Conservation (phyloP, 1,140 invertebrate species). For the Diprion similis region DNA sequence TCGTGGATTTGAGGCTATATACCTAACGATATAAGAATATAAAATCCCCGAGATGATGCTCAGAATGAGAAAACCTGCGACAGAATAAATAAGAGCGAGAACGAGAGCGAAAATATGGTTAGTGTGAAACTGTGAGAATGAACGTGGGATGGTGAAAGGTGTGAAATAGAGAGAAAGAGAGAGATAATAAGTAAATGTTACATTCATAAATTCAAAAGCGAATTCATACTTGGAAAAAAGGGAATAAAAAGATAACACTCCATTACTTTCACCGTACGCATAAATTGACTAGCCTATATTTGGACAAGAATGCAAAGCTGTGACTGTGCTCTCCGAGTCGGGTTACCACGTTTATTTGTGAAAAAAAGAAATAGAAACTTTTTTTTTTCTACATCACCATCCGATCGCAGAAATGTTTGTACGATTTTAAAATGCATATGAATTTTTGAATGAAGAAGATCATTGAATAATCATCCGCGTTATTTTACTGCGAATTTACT, state of each 20-base stretch:
- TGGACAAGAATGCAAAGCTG: neutral
- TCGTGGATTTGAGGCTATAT: constrained; percentile 46
- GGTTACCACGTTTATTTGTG: neutral
- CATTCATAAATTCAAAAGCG: constrained; percentile 9
- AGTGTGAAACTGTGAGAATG: constrained; percentile 28
- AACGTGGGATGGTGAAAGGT: constrained; percentile 2
- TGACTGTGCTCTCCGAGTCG: neutral
- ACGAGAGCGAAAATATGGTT: constrained; percentile 16
- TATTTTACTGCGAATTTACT: no score
- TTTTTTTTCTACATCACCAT: no score
- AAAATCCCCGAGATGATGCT: constrained; percentile 58
- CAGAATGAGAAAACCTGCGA: neutral
- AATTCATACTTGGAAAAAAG: neutral
- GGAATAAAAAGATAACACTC: neutral
- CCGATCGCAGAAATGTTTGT: no score
- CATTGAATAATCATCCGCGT: no score
- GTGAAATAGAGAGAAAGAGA: constrained; percentile 14
- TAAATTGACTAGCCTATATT: constrained; percentile 12
- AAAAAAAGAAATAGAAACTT: no score
- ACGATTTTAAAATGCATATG: no score
- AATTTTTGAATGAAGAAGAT: no score
- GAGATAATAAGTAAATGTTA: constrained; percentile 16
- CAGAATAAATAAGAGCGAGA: constrained; percentile 19
- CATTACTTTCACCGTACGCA: constrained; percentile 9
- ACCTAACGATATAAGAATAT: constrained; percentile 30